Evolutionary conservation across 2,888 invertebrate species (phyloP).

Genomic region (Sphecodes monilicornis): DNA sequence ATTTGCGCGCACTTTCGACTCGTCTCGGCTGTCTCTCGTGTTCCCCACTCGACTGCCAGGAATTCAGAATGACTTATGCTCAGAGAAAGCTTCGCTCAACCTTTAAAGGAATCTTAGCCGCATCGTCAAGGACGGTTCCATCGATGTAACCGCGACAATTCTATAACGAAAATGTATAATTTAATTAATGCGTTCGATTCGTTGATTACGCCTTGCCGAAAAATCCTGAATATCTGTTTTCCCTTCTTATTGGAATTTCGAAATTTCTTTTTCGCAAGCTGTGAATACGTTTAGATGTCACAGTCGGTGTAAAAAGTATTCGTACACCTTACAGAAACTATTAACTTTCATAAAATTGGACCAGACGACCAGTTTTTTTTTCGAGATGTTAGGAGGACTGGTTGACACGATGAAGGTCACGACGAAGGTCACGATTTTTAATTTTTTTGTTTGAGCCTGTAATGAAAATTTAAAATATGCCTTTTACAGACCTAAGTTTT

Average conservation of each 20-base stretch:
- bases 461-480: too few species aligned
- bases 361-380: too few species aligned
- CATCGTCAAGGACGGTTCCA: slow-evolving; percentile 68
- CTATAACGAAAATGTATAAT: slow-evolving; percentile 55
- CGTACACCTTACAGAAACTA: too few species aligned
- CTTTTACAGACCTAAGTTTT: too few species aligned
- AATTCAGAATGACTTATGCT: slow-evolving; percentile 68
- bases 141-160: slow-evolving; percentile 61
- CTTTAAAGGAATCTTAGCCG: slow-evolving; percentile 66
- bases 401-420: too few species aligned
- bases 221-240: background rate
- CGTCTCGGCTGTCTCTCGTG: slow-evolving; percentile 19
- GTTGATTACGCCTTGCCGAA: background rate
- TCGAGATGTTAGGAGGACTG: too few species aligned
- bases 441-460: too few species aligned
- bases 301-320: too few species aligned
- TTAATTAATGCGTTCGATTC: slow-evolving; percentile 48
- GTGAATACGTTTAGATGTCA: background rate
- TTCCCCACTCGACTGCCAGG: slow-evolving; percentile 42
- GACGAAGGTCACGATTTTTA: too few species aligned
- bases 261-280: background rate
- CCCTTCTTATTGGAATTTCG: background rate
- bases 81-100: slow-evolving; percentile 68
- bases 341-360: too few species aligned
- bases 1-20: slow-evolving; percentile 48